Conservation (phyloP, 2,797 vertebrate species). For the Lagocephalus sceleratus region DNA sequence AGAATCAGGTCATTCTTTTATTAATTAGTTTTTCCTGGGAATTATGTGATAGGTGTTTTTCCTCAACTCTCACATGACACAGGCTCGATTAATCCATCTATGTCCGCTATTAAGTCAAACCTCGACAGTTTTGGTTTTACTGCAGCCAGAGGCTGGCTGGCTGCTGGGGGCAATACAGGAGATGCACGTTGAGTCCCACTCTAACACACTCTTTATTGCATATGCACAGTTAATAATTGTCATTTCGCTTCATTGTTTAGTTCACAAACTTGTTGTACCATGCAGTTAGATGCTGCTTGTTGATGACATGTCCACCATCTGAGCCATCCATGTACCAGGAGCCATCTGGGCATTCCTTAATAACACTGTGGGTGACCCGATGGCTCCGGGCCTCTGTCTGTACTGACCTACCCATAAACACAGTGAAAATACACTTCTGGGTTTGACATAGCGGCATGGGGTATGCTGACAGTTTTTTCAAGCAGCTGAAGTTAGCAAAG, state of each 20-base stretch:
- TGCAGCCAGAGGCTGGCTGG: too few relatives aligned
- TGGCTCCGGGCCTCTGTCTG: slow-evolving; percentile 6
- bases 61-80: too few relatives aligned
- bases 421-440: slow-evolving; percentile 19
- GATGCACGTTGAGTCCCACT: too few relatives aligned
- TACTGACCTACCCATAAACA: slow-evolving; percentile 24
- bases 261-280: not conserved
- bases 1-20: too few relatives aligned
- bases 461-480: not conserved
- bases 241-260: not conserved
- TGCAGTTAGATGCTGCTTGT: not conserved
- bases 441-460: slow-evolving; percentile 1
- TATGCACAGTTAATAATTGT: not conserved
- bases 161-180: too few relatives aligned
- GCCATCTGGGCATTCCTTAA: slow-evolving; percentile 8
- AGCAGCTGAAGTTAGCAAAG: not conserved
- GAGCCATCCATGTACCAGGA: slow-evolving; percentile 15
- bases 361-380: slow-evolving; percentile 14
- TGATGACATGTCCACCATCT: slow-evolving; percentile 3
- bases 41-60: too few relatives aligned
- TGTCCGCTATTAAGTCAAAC: too few relatives aligned
- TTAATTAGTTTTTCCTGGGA: too few relatives aligned
- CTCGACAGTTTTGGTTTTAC: too few relatives aligned
- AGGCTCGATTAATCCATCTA: too few relatives aligned
- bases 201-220: too few relatives aligned